A percentile compares a stretch with the other conserved stretches of the same genome.
Conservation (phyloP, 2,888 invertebrate species). For the Chesias legatella region DNA sequence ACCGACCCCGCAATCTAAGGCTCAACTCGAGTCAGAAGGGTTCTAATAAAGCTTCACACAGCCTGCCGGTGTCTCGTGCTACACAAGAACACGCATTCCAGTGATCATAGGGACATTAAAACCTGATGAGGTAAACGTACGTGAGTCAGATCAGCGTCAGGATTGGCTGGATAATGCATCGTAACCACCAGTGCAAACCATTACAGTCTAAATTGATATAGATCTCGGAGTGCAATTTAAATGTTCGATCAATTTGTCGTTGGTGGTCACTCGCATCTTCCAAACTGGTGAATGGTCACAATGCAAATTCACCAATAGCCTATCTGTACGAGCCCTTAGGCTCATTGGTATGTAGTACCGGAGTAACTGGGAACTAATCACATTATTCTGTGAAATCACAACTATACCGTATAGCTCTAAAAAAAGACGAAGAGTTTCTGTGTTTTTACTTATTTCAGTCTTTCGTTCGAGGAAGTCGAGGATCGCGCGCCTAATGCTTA, state of each 20-base stretch:
- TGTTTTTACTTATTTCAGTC: constrained; percentile 1
- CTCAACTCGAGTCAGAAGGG: constrained; percentile 19
- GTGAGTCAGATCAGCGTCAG: too few species aligned
- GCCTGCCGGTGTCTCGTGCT: constrained; percentile 4
- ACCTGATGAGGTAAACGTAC: too few species aligned
- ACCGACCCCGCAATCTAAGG: constrained; percentile 38
- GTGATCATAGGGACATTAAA: too few species aligned
- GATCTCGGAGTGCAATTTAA: not conserved
- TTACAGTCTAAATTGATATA: not conserved
- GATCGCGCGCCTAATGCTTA: not conserved
- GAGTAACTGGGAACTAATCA: constrained; percentile 5
- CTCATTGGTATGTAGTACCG: not conserved
- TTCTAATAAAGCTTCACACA: constrained; percentile 11
- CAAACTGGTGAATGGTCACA: not conserved
- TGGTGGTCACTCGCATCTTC: not conserved
- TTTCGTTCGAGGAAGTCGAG: constrained; percentile 1
- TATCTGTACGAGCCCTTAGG: not conserved
- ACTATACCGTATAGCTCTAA: constrained; percentile 1
- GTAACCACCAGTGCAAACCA: not conserved
- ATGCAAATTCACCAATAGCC: not conserved
- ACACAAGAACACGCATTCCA: not conserved
- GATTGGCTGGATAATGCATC: too few species aligned
- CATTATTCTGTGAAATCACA: constrained; percentile 5
- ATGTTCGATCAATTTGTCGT: not conserved
- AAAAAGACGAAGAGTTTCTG: constrained; percentile 2